phyloP scores from a whole-genome alignment of 1,140 invertebrate species.

The Venustaconcha ellipsiformis region DNA sequence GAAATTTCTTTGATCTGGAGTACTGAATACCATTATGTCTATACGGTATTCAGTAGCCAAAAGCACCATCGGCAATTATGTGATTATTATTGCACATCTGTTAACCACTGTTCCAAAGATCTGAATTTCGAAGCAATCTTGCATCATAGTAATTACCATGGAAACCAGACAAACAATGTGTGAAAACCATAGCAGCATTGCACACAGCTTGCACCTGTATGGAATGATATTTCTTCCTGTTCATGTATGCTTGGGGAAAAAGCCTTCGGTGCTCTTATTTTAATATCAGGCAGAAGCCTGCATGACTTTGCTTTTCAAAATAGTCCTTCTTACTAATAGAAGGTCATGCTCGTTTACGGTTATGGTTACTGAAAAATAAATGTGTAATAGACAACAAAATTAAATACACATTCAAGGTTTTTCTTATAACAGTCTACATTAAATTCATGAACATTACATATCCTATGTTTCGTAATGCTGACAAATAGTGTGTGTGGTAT shows the following conservation, averaged over 20 bases:
- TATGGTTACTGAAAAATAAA: no score
- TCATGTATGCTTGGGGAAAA: constrained; percentile 30
- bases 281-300: no score
- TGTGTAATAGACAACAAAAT: no score
- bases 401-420: no score
- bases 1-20: constrained; percentile 43
- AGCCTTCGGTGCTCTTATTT: constrained; percentile 24
- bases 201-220: constrained; percentile 35
- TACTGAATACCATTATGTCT: constrained; percentile 41
- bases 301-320: no score
- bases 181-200: constrained; percentile 25
- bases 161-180: constrained; percentile 27
- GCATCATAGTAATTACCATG: constrained; percentile 41
- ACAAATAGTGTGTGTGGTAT: no score
- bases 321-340: no score
- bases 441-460: no score
- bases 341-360: no score
- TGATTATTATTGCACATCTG: constrained; percentile 9
- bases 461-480: no score
- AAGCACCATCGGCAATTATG: constrained; percentile 13
- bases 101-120: constrained; percentile 31
- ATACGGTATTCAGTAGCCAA: constrained; percentile 41
- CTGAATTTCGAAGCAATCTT: constrained; percentile 33
- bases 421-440: no score
- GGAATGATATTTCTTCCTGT: constrained; percentile 35